These are phyloP conservation scores for Chrysocyon brachyurus DNA, from an alignment of 2,797 vertebrate genomes.

Conservation along the genomic window DNA sequence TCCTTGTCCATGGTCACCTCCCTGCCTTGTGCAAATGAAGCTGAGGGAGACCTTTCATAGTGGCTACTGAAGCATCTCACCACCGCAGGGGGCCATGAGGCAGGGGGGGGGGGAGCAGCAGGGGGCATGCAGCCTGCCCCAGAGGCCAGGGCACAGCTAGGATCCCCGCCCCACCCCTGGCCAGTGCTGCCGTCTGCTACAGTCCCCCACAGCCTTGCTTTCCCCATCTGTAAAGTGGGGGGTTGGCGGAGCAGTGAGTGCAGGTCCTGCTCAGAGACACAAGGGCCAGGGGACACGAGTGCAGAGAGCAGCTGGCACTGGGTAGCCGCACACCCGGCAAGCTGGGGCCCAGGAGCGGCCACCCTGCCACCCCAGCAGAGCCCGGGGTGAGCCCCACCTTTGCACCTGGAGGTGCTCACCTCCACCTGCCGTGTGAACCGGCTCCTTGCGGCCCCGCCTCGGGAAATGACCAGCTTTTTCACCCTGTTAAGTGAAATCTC, in stretches of 20 bases:
- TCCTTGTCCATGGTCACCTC: background rate
- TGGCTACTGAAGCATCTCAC: background rate
- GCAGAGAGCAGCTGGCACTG: background rate
- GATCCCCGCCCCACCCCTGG: too few species aligned
- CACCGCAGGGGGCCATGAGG: too few species aligned
- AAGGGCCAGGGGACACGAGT: fast-evolving
- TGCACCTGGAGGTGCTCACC: background rate
- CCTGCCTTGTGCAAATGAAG: background rate
- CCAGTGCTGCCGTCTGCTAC: background rate
- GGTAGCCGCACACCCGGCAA: background rate
- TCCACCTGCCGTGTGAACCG: fast-evolving
- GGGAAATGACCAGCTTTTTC: background rate
- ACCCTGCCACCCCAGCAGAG: background rate
- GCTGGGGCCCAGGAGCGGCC: background rate
- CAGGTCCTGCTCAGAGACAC: background rate
- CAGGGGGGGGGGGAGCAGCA: fast-evolving
- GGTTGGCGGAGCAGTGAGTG: background rate
- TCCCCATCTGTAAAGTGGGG: background rate
- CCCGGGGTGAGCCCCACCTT: background rate
- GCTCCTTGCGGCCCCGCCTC: fast-evolving
- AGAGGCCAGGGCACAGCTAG: too few species aligned
- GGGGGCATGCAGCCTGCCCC: too few species aligned
- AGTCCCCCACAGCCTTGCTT: background rate
- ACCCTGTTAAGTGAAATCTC: background rate
- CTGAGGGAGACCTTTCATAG: background rate